Base-by-base conservation (phyloP, 2,113 vertebrate genomes). In the Cheilinus undulatus region DNA sequence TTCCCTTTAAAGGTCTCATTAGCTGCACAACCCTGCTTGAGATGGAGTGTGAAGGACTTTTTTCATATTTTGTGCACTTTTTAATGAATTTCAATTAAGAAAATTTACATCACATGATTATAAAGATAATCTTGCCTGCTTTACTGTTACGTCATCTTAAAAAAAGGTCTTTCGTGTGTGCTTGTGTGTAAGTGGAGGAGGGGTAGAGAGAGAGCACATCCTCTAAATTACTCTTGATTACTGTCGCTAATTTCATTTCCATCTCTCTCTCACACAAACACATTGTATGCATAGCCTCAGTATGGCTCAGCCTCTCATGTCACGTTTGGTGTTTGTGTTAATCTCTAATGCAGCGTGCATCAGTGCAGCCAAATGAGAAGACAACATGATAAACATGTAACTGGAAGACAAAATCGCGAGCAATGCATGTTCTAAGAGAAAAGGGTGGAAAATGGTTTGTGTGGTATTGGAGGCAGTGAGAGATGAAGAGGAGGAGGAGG, bases 171-270 rank as follows among this genome's bases (percentile, higher is more conserved):
- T 28, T 22, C 11, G 12, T 34, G 53, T 48, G 20, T 66, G 19
- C 17, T 24, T 42, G 65, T 51, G 49, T 32, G 53, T 34, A 22
- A 57, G 78, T 17, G 48, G 23, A 60, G 17, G 27, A 7, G 26
- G 17, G 56, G 9, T 32, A n/a, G 11, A 48, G 51, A 43, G 23
- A 22, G 32, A n/a, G 23, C 0, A 11, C 40, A 69, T 78, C 69
- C 58, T 54, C 32, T 7, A 73, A 81, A 76, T 52, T 32, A 63
- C 73, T 76, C 42, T 64, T 73, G 53, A 75, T 59, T 23, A 60
- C 42, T 56, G 60, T 50, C 46, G 2, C 75, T 85, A 76, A 78
- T 76, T 73, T 45, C 24, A 68, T 76, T 76, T 80, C 24, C 24
- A 54, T 45, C 19, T 45, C 45, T 48, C 58, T 57, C 69, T 48